These are phyloP conservation scores for Acrocyrtus sp. DNA, from an alignment of 2,888 invertebrate genomes.

Conservation along the genomic window DNA sequence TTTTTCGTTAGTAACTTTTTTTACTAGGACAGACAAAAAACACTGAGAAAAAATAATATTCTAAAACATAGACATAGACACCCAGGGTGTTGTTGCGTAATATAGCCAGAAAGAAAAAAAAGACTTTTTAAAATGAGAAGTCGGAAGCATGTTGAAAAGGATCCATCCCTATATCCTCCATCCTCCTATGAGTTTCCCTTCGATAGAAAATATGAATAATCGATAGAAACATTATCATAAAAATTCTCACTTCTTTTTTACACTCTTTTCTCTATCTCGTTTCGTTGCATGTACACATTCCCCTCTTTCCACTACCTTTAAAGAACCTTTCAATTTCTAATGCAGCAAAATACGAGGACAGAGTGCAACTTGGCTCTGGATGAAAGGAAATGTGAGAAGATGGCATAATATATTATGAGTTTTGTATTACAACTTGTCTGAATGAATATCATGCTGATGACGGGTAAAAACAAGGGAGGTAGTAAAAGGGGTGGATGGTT, in stretches of 20 bases:
- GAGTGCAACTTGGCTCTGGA: not conserved
- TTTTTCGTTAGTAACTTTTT: not conserved
- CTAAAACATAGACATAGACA: not conserved
- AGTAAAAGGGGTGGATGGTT: not conserved
- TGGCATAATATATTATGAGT: not conserved
- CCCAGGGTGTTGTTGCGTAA: not conserved
- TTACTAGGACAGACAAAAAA: not conserved
- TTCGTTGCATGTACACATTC: constrained; percentile 9
- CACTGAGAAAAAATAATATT: not conserved
- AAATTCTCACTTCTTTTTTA: constrained; percentile 49
- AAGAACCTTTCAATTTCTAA: not conserved
- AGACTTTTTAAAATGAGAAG: no score
- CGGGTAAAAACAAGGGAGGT: not conserved
- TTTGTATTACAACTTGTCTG: constrained; percentile 20
- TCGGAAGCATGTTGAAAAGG: not conserved
- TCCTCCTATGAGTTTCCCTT: constrained; percentile 5
- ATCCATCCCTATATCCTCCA: not conserved
- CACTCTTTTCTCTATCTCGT: constrained; percentile 35
- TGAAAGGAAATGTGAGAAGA: not conserved
- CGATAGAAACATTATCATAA: constrained; percentile 55
- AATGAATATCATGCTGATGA: constrained; percentile 16
- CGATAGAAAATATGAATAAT: constrained; percentile 52
- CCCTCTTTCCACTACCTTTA: not conserved
- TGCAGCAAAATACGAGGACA: not conserved
- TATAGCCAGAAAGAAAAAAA: no score